Evolutionary conservation across 2,888 invertebrate genomes (phyloP), one percentile per base, ranked within the genome.

Genomic region (Allacma fusca): DNA sequence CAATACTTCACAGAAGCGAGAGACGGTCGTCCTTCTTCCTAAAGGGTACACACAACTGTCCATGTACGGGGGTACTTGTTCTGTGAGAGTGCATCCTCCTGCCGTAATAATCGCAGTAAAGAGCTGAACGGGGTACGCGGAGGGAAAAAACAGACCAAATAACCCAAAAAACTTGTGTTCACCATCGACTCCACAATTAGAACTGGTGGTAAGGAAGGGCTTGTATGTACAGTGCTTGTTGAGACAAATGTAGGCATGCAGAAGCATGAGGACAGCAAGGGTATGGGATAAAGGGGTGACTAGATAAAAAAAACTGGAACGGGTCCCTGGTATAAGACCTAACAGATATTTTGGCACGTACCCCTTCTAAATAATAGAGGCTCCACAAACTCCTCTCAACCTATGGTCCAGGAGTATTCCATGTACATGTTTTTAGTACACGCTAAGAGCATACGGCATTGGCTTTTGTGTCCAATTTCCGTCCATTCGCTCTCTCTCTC

Each of bases 91-190:
- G 50, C 50, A 50, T 50, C 50, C 5, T 50, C 2, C 50, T 50
- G 19, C 16, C 13, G 40, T 40, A 40, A 40, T 40, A 40, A n/a
- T 40, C 12, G 26, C 5, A 43, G 57, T 29, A 57, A 70, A 75
- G 70, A 75, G 69, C 57, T 29, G 78, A 75, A 75, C 69, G 75
- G 75, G 75, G 65, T 75, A 78, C 19, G n/a, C n/a, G 34, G 34
- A 34, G 34, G 50, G 74, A 74, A 70, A 78, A 76, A 78, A 75
- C 64, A 19, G 44, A 29, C 65, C 64, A 70, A 78, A 75, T 78
- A 78, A 78, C 78, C 78, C 78, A 74, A 78, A 78, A 77, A 78
- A 69, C 75, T 72, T 34, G 64, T 74, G 65, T 62, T 1, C 59
- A 26, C 59, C 24, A 26, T 50, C 50, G 26, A 43, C 23, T 50